phyloP scores from a whole-genome alignment of 2,797 vertebrate genomes.

The Sardinella longiceps region DNA sequence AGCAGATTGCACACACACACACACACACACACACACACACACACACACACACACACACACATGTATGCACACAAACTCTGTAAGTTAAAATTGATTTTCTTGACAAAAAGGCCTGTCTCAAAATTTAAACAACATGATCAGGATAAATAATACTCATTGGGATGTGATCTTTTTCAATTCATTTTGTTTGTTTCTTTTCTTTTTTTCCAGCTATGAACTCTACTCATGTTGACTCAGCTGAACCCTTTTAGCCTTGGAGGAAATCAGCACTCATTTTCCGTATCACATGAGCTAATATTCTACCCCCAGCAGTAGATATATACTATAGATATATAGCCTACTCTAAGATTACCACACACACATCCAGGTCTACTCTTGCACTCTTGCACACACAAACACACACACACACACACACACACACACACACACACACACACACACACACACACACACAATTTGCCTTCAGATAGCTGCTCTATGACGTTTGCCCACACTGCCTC shows the following conservation, averaged over 20 bases:
- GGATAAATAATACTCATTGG: neutral
- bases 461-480: conserved; percentile 42
- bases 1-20: too few species aligned
- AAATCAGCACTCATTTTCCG: too few species aligned
- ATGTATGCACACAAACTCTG: too few species aligned
- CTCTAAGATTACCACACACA: neutral
- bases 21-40: too few species aligned
- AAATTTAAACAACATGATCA: neutral
- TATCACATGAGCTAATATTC: neutral
- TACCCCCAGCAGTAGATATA: neutral
- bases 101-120: too few species aligned
- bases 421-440: neutral
- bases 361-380: neutral
- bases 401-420: neutral
- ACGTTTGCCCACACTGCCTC: conserved; percentile 3
- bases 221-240: neutral
- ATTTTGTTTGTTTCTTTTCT: neutral
- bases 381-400: neutral
- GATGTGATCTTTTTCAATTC: neutral
- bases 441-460: neutral
- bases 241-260: neutral
- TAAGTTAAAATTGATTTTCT: too few species aligned
- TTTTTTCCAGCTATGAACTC: neutral
- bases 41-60: too few species aligned
- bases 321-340: neutral